Evolutionary conservation across 2,113 vertebrate genomes (phyloP).

Genomic region (Cacatua alba): DNA sequence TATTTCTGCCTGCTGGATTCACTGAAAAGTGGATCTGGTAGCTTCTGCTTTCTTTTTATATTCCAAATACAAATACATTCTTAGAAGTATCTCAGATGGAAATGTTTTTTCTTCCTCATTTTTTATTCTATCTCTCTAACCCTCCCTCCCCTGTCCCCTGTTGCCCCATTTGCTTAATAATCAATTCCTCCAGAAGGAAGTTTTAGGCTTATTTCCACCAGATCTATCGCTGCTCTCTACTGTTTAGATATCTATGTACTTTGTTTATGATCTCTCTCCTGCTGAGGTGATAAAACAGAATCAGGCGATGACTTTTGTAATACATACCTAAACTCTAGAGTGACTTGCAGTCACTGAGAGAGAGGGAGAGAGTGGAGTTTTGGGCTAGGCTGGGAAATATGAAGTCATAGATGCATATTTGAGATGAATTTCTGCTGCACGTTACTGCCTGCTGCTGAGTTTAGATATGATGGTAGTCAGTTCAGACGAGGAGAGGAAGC

Average conservation of each 20-base stretch:
- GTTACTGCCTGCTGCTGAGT: neutral
- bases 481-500: neutral
- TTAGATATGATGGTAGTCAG: neutral
- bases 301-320: neutral
- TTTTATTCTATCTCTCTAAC: neutral
- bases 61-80: neutral
- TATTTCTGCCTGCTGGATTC: neutral
- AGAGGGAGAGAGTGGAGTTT: neutral
- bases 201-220: neutral
- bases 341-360: neutral
- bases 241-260: neutral
- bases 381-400: neutral
- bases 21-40: neutral
- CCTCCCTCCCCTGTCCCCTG: neutral
- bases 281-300: neutral
- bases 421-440: neutral
- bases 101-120: neutral
- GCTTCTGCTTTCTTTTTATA: neutral
- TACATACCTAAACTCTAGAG: neutral
- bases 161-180: rapidly evolving
- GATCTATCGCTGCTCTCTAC: neutral
- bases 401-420: neutral
- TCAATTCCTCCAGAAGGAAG: neutral
- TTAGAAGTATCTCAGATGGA: neutral
- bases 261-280: neutral